Evolutionary conservation across 2,797 vertebrate species (phyloP).

Genomic region (Takifugu rubripes): DNA sequence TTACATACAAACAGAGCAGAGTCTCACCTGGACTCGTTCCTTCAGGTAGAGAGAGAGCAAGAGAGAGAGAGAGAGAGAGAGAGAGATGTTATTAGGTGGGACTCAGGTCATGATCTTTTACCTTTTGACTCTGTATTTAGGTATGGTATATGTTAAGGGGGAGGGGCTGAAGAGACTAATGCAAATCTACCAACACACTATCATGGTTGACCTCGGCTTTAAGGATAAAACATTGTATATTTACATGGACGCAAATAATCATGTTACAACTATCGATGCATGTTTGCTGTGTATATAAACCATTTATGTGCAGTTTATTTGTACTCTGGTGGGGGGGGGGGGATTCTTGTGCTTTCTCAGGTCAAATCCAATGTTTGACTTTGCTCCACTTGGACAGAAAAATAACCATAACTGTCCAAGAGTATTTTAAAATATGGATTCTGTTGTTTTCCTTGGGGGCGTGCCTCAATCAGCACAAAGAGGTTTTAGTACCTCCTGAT

Average conservation of each 20-base stretch:
- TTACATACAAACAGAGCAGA: conserved; percentile 3
- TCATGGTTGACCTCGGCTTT: conserved; percentile 7
- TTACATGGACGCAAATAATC: no score
- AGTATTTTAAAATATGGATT: no score
- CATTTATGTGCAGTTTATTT: no score
- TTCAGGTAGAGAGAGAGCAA: conserved; percentile 46
- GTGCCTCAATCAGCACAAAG: neutral
- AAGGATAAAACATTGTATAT: no score
- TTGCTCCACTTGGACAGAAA: no score
- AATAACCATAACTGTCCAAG: no score
- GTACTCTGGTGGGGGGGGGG: no score
- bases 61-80: conserved; percentile 1
- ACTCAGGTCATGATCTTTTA: conserved; percentile 16
- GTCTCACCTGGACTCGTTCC: conserved; percentile 74
- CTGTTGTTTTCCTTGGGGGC: no score
- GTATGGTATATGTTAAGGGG: conserved; percentile 13
- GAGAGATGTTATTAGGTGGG: neutral
- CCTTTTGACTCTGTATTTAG: conserved; percentile 12
- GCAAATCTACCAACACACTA: conserved; percentile 22
- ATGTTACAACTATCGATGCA: no score
- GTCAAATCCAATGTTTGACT: no score
- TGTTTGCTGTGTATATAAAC: no score
- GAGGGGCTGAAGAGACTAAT: conserved; percentile 2
- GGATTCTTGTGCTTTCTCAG: no score
- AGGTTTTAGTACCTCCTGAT: conserved; percentile 83